These are phyloP conservation scores for Pagetopsis macropterus DNA, from an alignment of 2,797 vertebrate genomes.

Conservation along the genomic window DNA sequence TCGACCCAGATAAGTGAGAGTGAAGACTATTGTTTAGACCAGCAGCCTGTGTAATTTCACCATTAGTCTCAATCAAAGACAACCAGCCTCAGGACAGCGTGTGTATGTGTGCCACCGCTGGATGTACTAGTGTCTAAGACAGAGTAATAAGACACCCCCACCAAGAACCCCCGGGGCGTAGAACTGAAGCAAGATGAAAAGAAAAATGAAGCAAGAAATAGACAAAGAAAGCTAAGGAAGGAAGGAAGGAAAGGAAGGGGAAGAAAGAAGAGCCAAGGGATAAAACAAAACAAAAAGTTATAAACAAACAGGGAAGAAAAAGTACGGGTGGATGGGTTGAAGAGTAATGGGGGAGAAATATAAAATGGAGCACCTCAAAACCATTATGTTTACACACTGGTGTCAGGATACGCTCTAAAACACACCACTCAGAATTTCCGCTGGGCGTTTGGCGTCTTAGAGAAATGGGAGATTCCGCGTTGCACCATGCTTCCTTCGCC, in stretches of 20 bases:
- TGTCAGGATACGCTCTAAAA: conserved; percentile 21
- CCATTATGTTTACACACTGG: conserved; percentile 53
- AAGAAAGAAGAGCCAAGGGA: conserved; percentile 42
- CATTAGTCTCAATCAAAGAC: conserved; percentile 78
- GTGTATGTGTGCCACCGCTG: conserved; percentile 30
- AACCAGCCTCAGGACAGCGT: conserved; percentile 46
- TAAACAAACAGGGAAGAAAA: conserved; percentile 51
- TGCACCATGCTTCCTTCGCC: conserved; percentile 69
- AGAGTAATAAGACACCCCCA: conserved; percentile 62
- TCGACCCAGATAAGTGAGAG: conserved; percentile 73
- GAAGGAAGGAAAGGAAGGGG: conserved; percentile 34
- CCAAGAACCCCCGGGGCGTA: conserved; percentile 39
- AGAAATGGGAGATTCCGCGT: conserved; percentile 6
- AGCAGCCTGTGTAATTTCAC: conserved; percentile 75
- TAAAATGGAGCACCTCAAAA: conserved; percentile 65
- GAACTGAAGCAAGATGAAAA: conserved; percentile 64
- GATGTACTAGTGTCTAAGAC: conserved; percentile 51
- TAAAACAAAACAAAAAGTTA: conserved; percentile 28
- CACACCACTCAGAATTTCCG: conserved; percentile 50
- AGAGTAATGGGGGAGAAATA: conserved; percentile 36
- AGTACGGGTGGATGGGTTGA: conserved; percentile 13
- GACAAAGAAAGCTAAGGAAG: conserved; percentile 57
- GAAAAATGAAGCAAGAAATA: conserved; percentile 52
- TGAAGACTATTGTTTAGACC: conserved; percentile 75
- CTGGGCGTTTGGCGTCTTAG: conserved; percentile 62